A percentile compares a stretch with the other conserved stretches of the same genome.
Evolutionary conservation across 1,140 invertebrate species (phyloP).

Genomic region (Drosophila ironensis): DNA sequence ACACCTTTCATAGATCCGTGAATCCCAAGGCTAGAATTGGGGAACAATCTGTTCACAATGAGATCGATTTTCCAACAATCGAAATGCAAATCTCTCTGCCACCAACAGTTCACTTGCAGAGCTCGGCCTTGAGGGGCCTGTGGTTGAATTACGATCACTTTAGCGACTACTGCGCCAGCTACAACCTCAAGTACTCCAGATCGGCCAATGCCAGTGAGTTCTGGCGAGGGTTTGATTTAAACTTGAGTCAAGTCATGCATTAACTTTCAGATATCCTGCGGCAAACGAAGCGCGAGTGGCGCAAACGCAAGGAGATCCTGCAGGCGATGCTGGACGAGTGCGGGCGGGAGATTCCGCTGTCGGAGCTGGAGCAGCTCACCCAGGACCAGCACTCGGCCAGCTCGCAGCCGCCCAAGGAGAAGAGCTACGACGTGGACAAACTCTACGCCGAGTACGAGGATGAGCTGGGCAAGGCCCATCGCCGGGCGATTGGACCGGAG

Average conservation of each 20-base stretch:
- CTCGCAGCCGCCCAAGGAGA: constrained; percentile 48
- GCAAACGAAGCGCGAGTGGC: constrained; percentile 80
- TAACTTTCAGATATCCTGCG: constrained; percentile 61
- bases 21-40: constrained; percentile 73
- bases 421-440: constrained; percentile 73
- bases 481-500: constrained; percentile 70
- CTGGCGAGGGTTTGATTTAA: no score
- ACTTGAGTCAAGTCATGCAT: no score
- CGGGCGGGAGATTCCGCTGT: constrained; percentile 52
- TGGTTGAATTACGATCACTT: constrained; percentile 86
- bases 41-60: constrained; percentile 78
- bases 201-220: constrained; percentile 66
- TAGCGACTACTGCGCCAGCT: constrained; percentile 83
- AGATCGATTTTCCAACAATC: constrained; percentile 84
- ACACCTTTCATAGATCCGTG: constrained; percentile 38
- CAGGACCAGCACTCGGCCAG: constrained; percentile 63
- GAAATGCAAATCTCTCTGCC: constrained; percentile 84
- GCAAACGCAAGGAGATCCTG: constrained; percentile 77
- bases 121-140: constrained; percentile 84
- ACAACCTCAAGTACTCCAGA: constrained; percentile 62
- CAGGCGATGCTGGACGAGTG: constrained; percentile 74
- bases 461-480: constrained; percentile 74
- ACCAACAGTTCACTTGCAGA: constrained; percentile 83
- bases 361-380: constrained; percentile 58
- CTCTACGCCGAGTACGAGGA: constrained; percentile 81